A percentile compares a stretch with the other conserved stretches of the same genome.
Evolutionary conservation across 2,888 invertebrate species (phyloP).

Genomic region (Electrophaes corylata): DNA sequence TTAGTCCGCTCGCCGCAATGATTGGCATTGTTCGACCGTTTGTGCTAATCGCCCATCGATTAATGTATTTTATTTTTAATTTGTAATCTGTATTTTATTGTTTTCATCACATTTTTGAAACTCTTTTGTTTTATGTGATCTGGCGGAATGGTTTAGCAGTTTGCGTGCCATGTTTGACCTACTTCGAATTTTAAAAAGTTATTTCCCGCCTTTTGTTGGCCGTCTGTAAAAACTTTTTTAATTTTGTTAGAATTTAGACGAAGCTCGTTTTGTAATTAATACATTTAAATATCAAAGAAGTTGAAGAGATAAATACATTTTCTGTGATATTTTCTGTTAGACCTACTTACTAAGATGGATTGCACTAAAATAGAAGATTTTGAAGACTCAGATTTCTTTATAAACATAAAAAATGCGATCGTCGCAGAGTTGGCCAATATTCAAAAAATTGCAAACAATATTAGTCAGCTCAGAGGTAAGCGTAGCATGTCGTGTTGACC

Average conservation of each 20-base stretch:
- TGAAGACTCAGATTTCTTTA: conserved; percentile 58
- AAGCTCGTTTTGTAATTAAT: conserved; percentile 27
- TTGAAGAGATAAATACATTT: conserved; percentile 18
- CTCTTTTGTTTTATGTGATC: conserved; percentile 47
- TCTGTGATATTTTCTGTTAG: conserved; percentile 7
- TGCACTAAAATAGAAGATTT: conserved; percentile 43
- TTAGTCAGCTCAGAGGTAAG: conserved; percentile 72
- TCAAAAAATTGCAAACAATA: conserved; percentile 64
- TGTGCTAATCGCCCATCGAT: conserved; percentile 61
- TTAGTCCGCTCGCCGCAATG: conserved; percentile 74
- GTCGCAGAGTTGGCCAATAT: conserved; percentile 63
- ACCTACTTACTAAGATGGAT: conserved; percentile 39
- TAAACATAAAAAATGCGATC: conserved; percentile 52
- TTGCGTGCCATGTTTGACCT: conserved; percentile 50
- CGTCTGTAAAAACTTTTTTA: conserved; percentile 43
- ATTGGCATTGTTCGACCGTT: conserved; percentile 78
- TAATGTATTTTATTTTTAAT: conserved; percentile 27
- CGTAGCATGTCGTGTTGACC: no score
- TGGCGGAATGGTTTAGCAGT: conserved; percentile 47
- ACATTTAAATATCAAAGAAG: conserved; percentile 26
- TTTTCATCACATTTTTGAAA: conserved; percentile 33
- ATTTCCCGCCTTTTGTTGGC: conserved; percentile 41
- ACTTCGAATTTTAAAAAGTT: conserved; percentile 56
- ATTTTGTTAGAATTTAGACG: conserved; percentile 37
- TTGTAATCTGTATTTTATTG: conserved; percentile 11